phyloP scores from a whole-genome alignment of 2,797 vertebrate genomes.

The Neopelma chrysocephalum region DNA sequence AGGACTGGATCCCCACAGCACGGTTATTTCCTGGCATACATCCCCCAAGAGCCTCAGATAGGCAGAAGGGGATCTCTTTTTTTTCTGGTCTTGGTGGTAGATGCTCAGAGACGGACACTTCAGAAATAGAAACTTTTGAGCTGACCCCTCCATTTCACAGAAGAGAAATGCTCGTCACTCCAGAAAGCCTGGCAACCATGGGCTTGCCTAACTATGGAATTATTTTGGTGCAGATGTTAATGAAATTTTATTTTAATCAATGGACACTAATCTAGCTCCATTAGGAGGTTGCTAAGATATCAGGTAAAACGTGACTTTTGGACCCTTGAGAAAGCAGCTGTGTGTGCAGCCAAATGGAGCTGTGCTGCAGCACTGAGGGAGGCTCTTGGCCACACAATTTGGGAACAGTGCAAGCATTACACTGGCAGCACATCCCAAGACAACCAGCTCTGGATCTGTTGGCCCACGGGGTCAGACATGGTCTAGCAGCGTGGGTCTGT shows the following conservation, averaged over 20 bases:
- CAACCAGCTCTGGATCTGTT: not conserved
- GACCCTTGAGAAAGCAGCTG: not conserved
- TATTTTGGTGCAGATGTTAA: not conserved
- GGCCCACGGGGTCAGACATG: not conserved
- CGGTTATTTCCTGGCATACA: not conserved
- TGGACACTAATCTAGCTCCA: not conserved
- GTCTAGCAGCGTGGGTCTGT: not conserved
- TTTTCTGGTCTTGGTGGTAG: not conserved
- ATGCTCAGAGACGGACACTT: fast-evolving
- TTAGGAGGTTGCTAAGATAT: not conserved
- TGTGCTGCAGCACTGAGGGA: not conserved
- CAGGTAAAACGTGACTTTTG: not conserved
- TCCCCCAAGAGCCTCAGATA: not conserved
- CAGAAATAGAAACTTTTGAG: not conserved
- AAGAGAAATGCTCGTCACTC: not conserved
- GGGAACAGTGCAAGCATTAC: not conserved
- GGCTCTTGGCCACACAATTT: not conserved
- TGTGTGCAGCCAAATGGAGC: not conserved
- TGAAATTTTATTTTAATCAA: not conserved
- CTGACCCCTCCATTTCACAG: not conserved
- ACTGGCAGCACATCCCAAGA: fast-evolving
- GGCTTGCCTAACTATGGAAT: not conserved
- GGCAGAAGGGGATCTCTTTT: not conserved
- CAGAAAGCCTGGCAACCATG: not conserved
- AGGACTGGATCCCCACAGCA: not conserved